phyloP scores from a whole-genome alignment of 2,888 invertebrate genomes.

The Orchesella flavescens region DNA sequence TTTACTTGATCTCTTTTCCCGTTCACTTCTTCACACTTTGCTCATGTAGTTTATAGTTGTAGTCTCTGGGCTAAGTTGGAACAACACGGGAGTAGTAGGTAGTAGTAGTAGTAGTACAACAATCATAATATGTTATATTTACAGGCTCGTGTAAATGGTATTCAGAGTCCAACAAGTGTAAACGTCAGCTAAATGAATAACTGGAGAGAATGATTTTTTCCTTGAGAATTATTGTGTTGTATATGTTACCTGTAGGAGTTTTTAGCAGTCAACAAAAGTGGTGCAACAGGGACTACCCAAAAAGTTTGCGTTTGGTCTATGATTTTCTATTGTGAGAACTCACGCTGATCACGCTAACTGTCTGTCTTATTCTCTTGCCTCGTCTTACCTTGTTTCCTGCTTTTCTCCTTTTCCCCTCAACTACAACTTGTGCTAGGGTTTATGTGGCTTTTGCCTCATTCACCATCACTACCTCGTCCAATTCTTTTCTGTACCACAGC shows the following conservation, averaged over 20 bases:
- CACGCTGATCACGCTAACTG: constrained; percentile 37
- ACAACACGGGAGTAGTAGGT: not conserved
- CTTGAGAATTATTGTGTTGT: not conserved
- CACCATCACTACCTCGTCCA: constrained; percentile 1
- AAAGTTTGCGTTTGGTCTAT: constrained; percentile 53
- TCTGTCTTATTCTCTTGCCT: constrained; percentile 11
- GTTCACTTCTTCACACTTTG: not conserved
- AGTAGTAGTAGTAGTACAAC: not conserved
- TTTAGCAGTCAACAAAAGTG: constrained; percentile 59
- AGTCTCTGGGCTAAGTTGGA: not conserved
- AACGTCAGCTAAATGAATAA: constrained; percentile 64
- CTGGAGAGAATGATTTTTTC: constrained; percentile 50
- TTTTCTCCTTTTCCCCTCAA: constrained; percentile 44
- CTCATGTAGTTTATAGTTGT: not conserved
- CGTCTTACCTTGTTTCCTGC: constrained; percentile 21
- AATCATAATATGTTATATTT: no score
- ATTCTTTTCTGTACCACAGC: constrained; percentile 1
- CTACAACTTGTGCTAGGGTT: constrained; percentile 7
- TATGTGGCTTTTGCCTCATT: not conserved
- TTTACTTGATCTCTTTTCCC: not conserved
- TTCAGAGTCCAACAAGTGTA: constrained; percentile 59
- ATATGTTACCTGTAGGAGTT: constrained; percentile 48
- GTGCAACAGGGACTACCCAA: constrained; percentile 57
- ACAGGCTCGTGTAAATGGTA: constrained; percentile 3
- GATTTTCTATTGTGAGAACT: constrained; percentile 38